Percentiles rank a stretch among this genome's conserved stretches.
phyloP scores from a whole-genome alignment of 2,113 vertebrate genomes.

The Nycticorax nycticorax region DNA sequence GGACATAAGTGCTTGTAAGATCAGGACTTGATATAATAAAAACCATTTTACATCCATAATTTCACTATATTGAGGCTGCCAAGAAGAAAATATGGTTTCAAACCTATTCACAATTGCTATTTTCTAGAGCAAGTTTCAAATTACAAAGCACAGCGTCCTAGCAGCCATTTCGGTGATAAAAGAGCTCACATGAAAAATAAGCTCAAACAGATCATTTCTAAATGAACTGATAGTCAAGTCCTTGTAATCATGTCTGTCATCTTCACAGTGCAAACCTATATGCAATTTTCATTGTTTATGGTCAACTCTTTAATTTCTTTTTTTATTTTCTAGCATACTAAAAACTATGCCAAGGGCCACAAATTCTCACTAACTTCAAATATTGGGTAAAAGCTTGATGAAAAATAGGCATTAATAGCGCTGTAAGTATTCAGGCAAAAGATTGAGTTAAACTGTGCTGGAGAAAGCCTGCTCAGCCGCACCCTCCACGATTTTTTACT shows the following conservation, averaged over 20 bases:
- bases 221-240: not conserved
- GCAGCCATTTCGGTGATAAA: not conserved
- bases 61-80: not conserved
- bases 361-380: conserved; percentile 24
- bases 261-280: not conserved
- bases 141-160: not conserved
- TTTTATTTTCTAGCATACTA: not conserved
- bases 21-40: not conserved
- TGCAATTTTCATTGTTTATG: not conserved
- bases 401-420: not conserved
- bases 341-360: not conserved
- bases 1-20: not conserved
- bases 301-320: not conserved
- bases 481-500: not conserved
- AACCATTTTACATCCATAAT: not conserved
- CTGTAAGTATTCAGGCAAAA: not conserved
- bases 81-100: not conserved
- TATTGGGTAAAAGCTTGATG: not conserved
- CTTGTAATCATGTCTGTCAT: not conserved
- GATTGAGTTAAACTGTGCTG: not conserved
- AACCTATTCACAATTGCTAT: not conserved
- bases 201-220: not conserved
- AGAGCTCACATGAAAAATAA: conserved; percentile 5
- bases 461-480: not conserved
- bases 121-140: not conserved